Base-by-base conservation (phyloP, 2,888 invertebrate species). In the Temnothorax rugatulus region DNA sequence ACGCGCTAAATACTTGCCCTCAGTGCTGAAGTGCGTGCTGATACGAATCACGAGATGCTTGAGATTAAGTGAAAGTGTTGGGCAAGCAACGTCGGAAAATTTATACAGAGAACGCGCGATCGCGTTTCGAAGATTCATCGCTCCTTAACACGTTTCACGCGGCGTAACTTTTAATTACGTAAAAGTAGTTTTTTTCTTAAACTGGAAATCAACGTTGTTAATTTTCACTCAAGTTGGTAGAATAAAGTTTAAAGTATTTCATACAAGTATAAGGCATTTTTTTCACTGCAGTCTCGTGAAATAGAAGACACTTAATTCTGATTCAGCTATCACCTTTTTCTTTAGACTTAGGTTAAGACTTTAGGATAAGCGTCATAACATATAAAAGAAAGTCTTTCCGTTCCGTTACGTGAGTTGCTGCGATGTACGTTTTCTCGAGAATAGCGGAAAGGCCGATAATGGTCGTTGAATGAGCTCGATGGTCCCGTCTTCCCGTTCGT, bases 361-460 rank as follows among this genome's bases (percentile, higher is more conserved):
- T 5, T 15, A 66, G 2, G 9, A 15, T 52, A 29, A 15, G n/a
- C 18, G 25, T 47, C 9, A 38, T 29, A 63, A 77, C 13, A n/a
- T 13, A 2, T 13, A 2, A 79, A 57, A 44, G 47, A 34, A 41
- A 15, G 5, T 68, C 52, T 44, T 54, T 79, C 18, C n/a, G 54
- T 57, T 34, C 41, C n/a, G 44, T 38, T 66, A 47, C 44, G 57
- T n/a, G 29, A 52, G 15, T 38, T 21, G 69, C 34, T 11, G 34
- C 69, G 4, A 59, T 13, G 21, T 79, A 34, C 21, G 34, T 69
- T 47, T 34, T 47, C 34, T 79, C 59, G 79, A 59, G 69, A 47
- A 47, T 69, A 34, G 69, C 69, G 47, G 59, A 69, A 59, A 21
- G 34, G 38, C 59, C 59, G 59, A 81, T 81, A 71, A 81, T 61